These are phyloP conservation scores for Linnaemya vulpina DNA, from an alignment of 2,888 invertebrate genomes.

Conservation along the genomic window DNA sequence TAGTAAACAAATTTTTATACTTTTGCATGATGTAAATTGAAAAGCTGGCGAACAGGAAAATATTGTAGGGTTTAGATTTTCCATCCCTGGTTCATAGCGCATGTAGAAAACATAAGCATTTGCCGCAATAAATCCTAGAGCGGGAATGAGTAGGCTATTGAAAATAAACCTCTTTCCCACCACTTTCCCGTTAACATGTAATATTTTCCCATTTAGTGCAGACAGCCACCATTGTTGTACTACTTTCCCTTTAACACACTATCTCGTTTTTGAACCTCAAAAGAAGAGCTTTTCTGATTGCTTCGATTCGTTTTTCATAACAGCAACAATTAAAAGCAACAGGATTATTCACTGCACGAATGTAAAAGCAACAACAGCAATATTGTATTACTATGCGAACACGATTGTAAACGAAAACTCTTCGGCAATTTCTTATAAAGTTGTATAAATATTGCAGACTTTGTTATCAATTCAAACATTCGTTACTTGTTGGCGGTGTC, in stretches of 20 bases:
- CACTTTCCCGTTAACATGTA: neutral
- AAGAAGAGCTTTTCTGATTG: slow-evolving; percentile 35
- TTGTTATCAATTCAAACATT: slow-evolving; percentile 53
- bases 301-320: slow-evolving; percentile 3
- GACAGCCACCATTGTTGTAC: slow-evolving; percentile 9
- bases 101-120: neutral
- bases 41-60: no score
- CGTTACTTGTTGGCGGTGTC: slow-evolving; percentile 64
- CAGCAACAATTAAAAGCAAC: slow-evolving; percentile 50
- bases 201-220: slow-evolving; percentile 3
- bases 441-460: slow-evolving; percentile 64
- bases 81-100: neutral
- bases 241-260: neutral
- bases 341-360: slow-evolving; percentile 45
- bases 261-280: slow-evolving; percentile 17
- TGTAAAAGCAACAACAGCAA: slow-evolving; percentile 18
- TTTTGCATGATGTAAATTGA: no score
- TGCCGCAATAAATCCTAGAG: neutral
- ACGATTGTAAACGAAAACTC: slow-evolving; percentile 22
- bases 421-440: slow-evolving; percentile 24
- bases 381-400: slow-evolving; percentile 17
- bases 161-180: neutral
- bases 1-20: no score
- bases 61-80: no score
- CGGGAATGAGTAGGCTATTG: neutral